A percentile compares a stretch with the other conserved stretches of the same genome.
Conservation (phyloP, 2,113 vertebrate species). For the Micronycteris hirsuta region DNA sequence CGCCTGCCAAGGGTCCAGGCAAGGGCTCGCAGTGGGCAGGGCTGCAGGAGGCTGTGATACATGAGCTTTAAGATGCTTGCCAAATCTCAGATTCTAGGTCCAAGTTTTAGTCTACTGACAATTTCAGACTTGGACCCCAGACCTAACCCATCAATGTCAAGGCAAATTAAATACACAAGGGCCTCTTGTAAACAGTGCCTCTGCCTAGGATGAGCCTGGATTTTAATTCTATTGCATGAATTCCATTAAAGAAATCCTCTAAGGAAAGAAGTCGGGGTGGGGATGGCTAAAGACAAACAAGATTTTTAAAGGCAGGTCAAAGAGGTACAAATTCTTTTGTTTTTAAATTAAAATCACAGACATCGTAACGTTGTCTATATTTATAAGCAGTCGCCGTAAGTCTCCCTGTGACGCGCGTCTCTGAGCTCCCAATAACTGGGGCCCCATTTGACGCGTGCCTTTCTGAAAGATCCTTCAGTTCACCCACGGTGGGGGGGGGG, state of each 20-base stretch:
- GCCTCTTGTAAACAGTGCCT: neutral
- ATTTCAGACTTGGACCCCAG: neutral
- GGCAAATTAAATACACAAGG: neutral
- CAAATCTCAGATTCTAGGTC: neutral
- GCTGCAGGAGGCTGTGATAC: neutral
- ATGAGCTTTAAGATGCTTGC: neutral
- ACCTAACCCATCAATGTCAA: neutral
- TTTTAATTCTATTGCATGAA: neutral
- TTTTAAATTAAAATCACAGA: neutral
- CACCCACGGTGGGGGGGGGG: neutral
- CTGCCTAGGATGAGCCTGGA: neutral
- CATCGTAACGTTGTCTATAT: neutral
- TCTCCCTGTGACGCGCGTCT: neutral
- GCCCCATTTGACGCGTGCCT: neutral
- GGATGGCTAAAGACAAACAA: neutral
- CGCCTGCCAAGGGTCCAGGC: neutral
- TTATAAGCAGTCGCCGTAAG: neutral
- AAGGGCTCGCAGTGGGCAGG: fast-evolving
- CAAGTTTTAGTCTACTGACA: neutral
- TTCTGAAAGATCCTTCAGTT: neutral
- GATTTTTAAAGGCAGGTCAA: neutral
- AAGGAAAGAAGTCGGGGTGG: neutral
- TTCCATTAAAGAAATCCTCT: neutral
- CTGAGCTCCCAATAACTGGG: neutral
- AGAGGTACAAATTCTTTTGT: neutral